A percentile compares a stretch with the other conserved stretches of the same genome.
Conservation (phyloP, 1,140 invertebrate species). For the Centruroides sculpturatus region DNA sequence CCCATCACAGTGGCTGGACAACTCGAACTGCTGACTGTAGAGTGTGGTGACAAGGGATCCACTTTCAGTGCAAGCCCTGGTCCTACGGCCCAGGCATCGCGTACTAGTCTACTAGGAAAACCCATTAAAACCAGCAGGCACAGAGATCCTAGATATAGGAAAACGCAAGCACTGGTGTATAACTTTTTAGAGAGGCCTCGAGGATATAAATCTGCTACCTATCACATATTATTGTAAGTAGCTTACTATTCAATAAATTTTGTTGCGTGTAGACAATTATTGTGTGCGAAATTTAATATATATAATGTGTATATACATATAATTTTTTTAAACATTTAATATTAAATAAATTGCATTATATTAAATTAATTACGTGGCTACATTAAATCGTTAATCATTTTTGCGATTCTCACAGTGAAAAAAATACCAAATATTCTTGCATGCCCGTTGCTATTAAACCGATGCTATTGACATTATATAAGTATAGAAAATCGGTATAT, state of each 20-base stretch:
- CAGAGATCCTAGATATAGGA: constrained; percentile 65
- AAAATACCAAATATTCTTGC: no score
- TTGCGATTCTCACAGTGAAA: no score
- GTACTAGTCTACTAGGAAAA: constrained; percentile 79
- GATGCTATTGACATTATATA: no score
- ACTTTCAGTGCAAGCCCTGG: constrained; percentile 5
- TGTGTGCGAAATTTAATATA: constrained; percentile 5
- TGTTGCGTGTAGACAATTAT: no score
- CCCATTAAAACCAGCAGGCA: constrained; percentile 67
- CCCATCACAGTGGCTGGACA: no score
- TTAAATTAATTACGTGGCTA: no score
- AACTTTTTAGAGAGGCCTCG: constrained; percentile 87
- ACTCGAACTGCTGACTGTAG: no score
- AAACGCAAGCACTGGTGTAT: constrained; percentile 75
- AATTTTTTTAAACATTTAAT: background rate
- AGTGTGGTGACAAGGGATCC: background rate
- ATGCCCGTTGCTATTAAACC: no score
- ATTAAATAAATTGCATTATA: no score
- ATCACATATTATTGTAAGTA: constrained; percentile 87
- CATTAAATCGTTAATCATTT: no score
- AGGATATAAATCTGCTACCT: constrained; percentile 63
- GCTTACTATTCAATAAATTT: background rate
- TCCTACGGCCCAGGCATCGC: constrained; percentile 23
- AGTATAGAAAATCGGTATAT: no score
- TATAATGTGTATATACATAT: background rate